Conservation (phyloP, 2,113 vertebrate species). For the Nansenia antarctica region DNA sequence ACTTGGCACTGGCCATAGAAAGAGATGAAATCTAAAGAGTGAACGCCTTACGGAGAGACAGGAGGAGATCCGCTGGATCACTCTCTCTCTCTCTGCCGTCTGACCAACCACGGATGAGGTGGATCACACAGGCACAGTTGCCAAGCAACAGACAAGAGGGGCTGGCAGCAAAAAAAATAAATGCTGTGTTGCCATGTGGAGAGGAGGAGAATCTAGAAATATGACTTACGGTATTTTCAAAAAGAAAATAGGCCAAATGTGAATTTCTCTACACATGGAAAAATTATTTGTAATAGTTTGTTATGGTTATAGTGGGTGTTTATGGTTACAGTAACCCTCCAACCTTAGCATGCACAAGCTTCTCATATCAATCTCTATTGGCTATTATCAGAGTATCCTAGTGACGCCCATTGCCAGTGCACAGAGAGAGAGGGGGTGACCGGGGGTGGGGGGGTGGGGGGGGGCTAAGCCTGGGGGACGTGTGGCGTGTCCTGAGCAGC, state of each 20-base stretch:
- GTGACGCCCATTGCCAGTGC: not conserved
- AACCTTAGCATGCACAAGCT: not conserved
- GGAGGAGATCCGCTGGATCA: conserved; percentile 15
- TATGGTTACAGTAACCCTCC: not conserved
- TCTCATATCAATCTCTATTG: not conserved
- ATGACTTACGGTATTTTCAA: conserved; percentile 25
- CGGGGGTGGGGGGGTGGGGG: no score
- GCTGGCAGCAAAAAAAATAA: conserved; percentile 65
- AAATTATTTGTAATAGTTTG: not conserved
- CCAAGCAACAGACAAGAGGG: conserved; percentile 69
- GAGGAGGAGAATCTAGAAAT: conserved; percentile 54
- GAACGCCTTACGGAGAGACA: not conserved
- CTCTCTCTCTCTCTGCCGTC: conserved; percentile 14
- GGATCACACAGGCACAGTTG: conserved; percentile 64
- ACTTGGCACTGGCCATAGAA: not conserved
- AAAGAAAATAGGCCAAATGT: not conserved
- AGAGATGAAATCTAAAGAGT: not conserved
- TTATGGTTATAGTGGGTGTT: not conserved
- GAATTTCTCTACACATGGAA: not conserved
- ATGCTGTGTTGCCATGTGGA: conserved; percentile 68
- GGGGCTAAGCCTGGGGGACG: not conserved
- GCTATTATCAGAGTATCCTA: no score
- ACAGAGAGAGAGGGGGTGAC: not conserved
- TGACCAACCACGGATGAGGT: conserved; percentile 31
- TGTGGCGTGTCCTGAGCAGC: not conserved